These are phyloP conservation scores for Pollachius pollachius DNA, from an alignment of 2,113 vertebrate species.

Conservation along the genomic window DNA sequence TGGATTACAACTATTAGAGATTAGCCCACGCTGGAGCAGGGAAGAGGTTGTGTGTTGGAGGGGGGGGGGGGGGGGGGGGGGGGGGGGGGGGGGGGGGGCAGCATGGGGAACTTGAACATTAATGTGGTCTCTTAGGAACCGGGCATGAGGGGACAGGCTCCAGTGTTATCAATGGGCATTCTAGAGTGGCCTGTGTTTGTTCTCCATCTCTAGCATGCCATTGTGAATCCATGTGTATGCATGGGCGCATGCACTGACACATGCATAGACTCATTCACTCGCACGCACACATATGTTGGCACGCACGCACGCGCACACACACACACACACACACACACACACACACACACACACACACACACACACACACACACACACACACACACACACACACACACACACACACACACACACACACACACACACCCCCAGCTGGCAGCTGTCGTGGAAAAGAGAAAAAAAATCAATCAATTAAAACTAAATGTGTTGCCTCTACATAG, in stretches of 20 bases:
- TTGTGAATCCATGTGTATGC: too few relatives aligned
- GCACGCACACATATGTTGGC: too few relatives aligned
- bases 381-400: background rate
- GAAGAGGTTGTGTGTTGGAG: conserved; percentile 28
- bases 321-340: background rate
- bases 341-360: background rate
- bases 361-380: background rate
- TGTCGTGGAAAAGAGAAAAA: conserved; percentile 48
- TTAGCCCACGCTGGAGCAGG: conserved; percentile 45
- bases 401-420: background rate
- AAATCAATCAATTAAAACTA: conserved; percentile 22
- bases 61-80: conserved; percentile 15
- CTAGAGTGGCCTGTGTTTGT: conserved; percentile 38
- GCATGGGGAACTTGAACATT: conserved; percentile 59
- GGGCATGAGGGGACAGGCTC: conserved; percentile 47
- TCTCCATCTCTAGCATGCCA: conserved; percentile 25
- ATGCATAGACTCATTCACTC: background rate
- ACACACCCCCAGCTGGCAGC: conserved; percentile 19
- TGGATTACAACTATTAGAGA: conserved; percentile 72
- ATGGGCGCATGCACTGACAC: background rate
- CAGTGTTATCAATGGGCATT: conserved; percentile 29
- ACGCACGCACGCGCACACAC: background rate
- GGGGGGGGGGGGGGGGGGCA: conserved; percentile 23
- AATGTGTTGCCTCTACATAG: conserved; percentile 56
- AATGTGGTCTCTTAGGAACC: conserved; percentile 62